phyloP scores from a whole-genome alignment of 2,797 vertebrate species.

The Onychomys arenicola region DNA sequence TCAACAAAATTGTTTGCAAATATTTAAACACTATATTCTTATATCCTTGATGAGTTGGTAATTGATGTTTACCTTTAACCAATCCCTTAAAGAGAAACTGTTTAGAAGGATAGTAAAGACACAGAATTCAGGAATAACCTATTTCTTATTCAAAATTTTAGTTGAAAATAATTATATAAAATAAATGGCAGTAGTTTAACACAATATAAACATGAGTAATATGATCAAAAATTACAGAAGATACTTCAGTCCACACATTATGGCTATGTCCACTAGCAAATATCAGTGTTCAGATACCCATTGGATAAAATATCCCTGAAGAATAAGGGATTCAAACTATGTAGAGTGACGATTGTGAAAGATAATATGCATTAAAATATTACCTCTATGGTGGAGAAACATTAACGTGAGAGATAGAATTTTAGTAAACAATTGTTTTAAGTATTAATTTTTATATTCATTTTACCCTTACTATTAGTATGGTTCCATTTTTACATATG shows the following conservation, averaged over 20 bases:
- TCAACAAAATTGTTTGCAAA: slow-evolving; percentile 69
- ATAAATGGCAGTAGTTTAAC: background rate
- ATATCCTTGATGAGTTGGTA: background rate
- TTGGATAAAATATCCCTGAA: background rate
- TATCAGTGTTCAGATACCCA: background rate
- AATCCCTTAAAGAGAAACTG: slow-evolving; percentile 33
- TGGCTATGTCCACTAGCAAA: background rate
- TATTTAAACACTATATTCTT: slow-evolving; percentile 19
- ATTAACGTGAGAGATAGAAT: background rate
- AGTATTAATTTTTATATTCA: background rate
- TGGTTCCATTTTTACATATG: background rate
- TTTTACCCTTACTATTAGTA: background rate
- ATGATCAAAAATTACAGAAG: background rate
- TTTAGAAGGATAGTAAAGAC: background rate
- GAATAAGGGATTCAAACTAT: background rate
- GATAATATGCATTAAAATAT: background rate
- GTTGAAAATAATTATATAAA: slow-evolving; percentile 9
- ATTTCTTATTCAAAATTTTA: background rate
- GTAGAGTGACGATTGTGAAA: background rate
- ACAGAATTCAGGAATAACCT: background rate
- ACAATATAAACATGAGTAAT: background rate
- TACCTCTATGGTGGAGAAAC: background rate
- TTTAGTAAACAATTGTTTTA: background rate
- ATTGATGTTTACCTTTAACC: background rate
- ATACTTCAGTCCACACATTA: background rate